These are phyloP conservation scores for Engraulis encrasicolus DNA, from an alignment of 2,113 vertebrate genomes.

Conservation along the genomic window DNA sequence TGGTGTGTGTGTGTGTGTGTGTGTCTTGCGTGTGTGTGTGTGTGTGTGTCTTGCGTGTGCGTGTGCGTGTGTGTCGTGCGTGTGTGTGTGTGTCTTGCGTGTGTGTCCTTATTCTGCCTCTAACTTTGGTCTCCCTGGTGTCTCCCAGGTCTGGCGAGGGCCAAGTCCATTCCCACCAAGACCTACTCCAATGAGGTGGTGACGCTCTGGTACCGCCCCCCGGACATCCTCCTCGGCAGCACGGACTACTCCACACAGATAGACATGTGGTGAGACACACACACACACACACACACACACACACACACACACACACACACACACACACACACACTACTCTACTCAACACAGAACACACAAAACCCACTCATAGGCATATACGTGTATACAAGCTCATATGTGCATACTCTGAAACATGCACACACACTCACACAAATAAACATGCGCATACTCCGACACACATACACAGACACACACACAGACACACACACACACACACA, in stretches of 20 bases:
- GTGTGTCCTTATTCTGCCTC: neutral
- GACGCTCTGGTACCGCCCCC: slow-evolving; percentile 90
- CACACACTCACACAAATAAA: neutral
- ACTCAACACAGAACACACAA: too few species aligned
- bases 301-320: neutral
- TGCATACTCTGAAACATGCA: slow-evolving; percentile 65
- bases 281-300: neutral
- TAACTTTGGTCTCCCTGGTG: neutral
- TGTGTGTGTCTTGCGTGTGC: neutral
- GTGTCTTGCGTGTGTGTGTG: neutral
- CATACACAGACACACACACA: neutral
- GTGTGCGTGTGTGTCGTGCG: slow-evolving; percentile 1
- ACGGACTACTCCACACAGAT: slow-evolving; percentile 92
- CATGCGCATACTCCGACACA: slow-evolving; percentile 59
- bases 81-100: slow-evolving; percentile 8
- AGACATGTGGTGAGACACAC: slow-evolving; percentile 86
- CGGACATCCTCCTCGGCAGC: slow-evolving; percentile 87
- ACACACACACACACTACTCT: neutral
- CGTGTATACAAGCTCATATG: too few species aligned
- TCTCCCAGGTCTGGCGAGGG: slow-evolving; percentile 82
- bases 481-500: neutral
- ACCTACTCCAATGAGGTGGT: slow-evolving; percentile 93
- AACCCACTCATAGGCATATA: too few species aligned
- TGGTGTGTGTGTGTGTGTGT: too few species aligned
- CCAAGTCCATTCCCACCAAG: slow-evolving; percentile 91